Evolutionary conservation across 2,888 invertebrate species (phyloP), one percentile per base, ranked within the genome.

Genomic region (Punctoribates punctum): DNA sequence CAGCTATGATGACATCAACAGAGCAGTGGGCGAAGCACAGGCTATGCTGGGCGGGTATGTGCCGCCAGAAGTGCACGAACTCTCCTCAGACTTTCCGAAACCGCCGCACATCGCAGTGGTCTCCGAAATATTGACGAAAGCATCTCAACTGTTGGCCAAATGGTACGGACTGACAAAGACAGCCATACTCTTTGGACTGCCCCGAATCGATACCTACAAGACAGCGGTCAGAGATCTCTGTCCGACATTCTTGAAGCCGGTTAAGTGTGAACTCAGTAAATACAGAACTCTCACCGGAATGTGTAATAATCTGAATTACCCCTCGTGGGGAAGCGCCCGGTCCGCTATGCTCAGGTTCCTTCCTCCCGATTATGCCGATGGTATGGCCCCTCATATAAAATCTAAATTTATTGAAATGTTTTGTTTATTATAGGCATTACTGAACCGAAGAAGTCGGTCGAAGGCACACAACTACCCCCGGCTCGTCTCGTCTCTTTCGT

Each of bases 401-500:
- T 8, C 34, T 8, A 6, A 34, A 34, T 8, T 34, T n/a, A n/a
- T n/a, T n/a, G n/a, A n/a, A n/a, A n/a, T n/a, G n/a, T n/a, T n/a
- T n/a, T n/a, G n/a, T n/a, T n/a, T n/a, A n/a, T 74, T 46, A 0
- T 60, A 82, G 82, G 82, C 73, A 77, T 82, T 25, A 77, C 79
- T 20, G 78, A 76, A 11, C 81, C 81, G 13, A 77, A 82, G 23
- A 29, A 75, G 6, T 67, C 81, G 1, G 77, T 74, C n/a, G 48
- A 80, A 85, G 20, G 85, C 83, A 78, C 85, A 83, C 86, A 87
- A 0, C 83, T 93, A 5, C 86, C 89, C 0, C 88, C 89, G 77
- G 87, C 92, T 0, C 86, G 93, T 51, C 82, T 86, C 4, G 88
- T 92, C 62, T 92, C 92, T 76, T 85, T 87, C 9, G 83, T 84